Evolutionary conservation across 2,797 vertebrate species (phyloP).

Genomic region (Protosalanx chinensis): DNA sequence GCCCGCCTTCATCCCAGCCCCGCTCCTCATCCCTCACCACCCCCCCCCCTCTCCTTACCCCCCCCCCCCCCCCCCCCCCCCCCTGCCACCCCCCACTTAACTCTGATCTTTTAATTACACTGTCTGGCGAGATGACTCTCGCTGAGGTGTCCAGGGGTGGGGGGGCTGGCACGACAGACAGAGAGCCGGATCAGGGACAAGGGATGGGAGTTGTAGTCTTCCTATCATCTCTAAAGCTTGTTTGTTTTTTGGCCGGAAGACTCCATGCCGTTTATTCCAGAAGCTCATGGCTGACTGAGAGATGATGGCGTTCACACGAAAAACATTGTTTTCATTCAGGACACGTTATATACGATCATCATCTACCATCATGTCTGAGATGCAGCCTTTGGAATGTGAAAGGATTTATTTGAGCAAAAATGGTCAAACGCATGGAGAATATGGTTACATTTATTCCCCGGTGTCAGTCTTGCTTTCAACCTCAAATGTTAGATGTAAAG

Average conservation of each 20-base stretch:
- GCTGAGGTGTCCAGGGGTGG: neutral
- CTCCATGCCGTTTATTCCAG: neutral
- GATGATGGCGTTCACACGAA: no score
- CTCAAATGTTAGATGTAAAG: no score
- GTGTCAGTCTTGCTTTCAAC: no score
- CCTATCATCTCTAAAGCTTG: constrained; percentile 6
- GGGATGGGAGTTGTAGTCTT: constrained; percentile 4
- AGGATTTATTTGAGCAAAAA: no score
- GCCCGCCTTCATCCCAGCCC: neutral
- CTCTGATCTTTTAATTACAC: constrained; percentile 6
- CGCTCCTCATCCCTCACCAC: neutral
- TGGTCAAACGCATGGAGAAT: no score
- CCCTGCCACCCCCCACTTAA: neutral
- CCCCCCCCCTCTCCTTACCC: neutral
- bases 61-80: neutral
- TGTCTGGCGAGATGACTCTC: neutral
- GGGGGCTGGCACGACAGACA: neutral
- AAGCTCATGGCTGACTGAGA: neutral
- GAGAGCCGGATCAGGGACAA: neutral
- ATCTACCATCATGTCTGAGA: no score
- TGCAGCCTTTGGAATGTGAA: no score
- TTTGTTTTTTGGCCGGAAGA: constrained; percentile 11
- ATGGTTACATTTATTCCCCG: no score
- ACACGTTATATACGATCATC: no score
- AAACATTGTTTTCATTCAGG: no score